Evolutionary conservation across 2,888 invertebrate species (phyloP), one percentile per base, ranked within the genome.

Genomic region (Hydrotaea diabolus): DNA sequence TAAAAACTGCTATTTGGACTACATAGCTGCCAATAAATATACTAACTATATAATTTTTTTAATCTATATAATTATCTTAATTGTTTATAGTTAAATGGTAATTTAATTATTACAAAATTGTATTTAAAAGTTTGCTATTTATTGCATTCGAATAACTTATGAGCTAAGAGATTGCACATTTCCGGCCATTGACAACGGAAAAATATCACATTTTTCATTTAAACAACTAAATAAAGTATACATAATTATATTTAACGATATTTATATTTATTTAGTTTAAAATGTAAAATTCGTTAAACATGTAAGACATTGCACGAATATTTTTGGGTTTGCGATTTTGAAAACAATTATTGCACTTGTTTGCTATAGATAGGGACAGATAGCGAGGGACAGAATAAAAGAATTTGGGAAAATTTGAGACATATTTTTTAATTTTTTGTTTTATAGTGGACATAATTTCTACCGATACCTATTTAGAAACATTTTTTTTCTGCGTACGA

Each of bases 151-250:
- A 1, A 8, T 64, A 15, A 55, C 39, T 80, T 87, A 82, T 23
- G 64, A 87, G 87, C 89, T 89, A 90, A 89, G 87, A 91, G 88
- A 91, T 91, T 91, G 91, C 91, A 91, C 91, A 90, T 89, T 91
- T 91, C 91, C 91, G 91, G 91, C 91, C 91, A 88, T 89, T 89
- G 89, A 91, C 90, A 91, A 90, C 90, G 91, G 90, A 90, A 90
- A 90, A 91, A 90, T 91, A 91, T 91, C 91, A 91, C 91, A 91
- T 91, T 91, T 91, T 89, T 90, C 90, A 87, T 89, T 81, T 78
- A 72, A 85, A 81, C 43, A 77, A 80, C 66, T 87, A 86, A 15
- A 66, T 31, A 4, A 69, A 5, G 9, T 59, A 21, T 55, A 80
- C 31, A 76, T 39, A 46, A n/a, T 11, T 59, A 21, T 55, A 80